phyloP scores from a whole-genome alignment of 2,888 invertebrate species.

The Drosophila anomalata region DNA sequence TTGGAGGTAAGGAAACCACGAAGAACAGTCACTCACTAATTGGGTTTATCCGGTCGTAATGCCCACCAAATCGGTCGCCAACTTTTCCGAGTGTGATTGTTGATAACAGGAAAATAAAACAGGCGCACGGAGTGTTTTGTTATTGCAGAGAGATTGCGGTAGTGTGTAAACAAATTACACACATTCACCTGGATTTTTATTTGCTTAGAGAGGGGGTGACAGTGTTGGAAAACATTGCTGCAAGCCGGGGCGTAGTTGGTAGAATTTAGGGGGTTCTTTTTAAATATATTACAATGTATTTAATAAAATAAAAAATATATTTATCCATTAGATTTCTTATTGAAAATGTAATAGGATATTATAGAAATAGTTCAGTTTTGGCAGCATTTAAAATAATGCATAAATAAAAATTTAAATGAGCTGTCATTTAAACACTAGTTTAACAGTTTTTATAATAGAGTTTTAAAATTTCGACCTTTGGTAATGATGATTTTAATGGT shows the following conservation, averaged over 20 bases:
- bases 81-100: conserved; percentile 44
- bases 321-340: neutral
- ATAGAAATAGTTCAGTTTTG: too few relatives aligned
- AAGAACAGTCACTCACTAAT: conserved; percentile 42
- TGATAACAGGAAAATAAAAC: conserved; percentile 58
- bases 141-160: conserved; percentile 9
- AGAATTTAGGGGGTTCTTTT: too few relatives aligned
- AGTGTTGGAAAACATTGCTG: conserved; percentile 31
- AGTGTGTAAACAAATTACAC: conserved; percentile 22
- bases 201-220: conserved; percentile 5
- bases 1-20: conserved; percentile 43
- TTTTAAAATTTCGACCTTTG: neutral
- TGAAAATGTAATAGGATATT: too few relatives aligned
- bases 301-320: neutral
- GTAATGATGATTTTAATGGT: neutral
- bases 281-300: too few relatives aligned
- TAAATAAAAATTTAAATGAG: neutral
- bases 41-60: conserved; percentile 20
- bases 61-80: conserved; percentile 37
- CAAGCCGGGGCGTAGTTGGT: neutral
- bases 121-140: conserved; percentile 5
- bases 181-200: conserved; percentile 15
- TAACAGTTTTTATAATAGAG: neutral
- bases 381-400: neutral
- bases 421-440: too few relatives aligned